Percentiles rank a stretch among this genome's conserved stretches.
These are phyloP conservation scores for Drosophila rubida DNA, from an alignment of 2,888 invertebrate species.

Conservation along the genomic window DNA sequence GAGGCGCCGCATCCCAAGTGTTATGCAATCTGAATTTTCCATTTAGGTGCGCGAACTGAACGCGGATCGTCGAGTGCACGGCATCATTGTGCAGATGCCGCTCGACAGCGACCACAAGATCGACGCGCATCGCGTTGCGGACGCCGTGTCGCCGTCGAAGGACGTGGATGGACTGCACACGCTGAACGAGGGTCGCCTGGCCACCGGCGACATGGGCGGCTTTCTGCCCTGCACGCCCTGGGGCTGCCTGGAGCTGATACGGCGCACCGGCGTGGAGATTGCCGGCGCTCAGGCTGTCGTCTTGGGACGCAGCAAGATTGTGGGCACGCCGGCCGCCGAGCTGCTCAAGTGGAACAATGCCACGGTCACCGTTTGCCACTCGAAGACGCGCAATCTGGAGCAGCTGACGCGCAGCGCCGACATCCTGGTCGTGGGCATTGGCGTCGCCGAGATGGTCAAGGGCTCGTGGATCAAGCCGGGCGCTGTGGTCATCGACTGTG, in stretches of 20 bases:
- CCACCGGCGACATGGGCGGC: slow-evolving; percentile 94
- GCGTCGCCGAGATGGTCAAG: slow-evolving; percentile 94
- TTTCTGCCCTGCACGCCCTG: slow-evolving; percentile 98
- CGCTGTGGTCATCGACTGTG: slow-evolving; percentile 99
- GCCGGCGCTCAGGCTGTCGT: slow-evolving; percentile 96
- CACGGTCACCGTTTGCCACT: slow-evolving; percentile 98
- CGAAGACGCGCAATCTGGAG: slow-evolving; percentile 93
- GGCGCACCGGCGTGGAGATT: slow-evolving; percentile 90
- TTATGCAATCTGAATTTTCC: slow-evolving; percentile 1
- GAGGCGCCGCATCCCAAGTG: neutral
- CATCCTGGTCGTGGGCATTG: slow-evolving; percentile 98
- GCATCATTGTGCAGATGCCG: slow-evolving; percentile 98
- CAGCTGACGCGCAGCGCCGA: slow-evolving; percentile 93
- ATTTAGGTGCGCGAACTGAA: slow-evolving; percentile 87
- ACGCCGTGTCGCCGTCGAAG: slow-evolving; percentile 94
- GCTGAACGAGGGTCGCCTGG: slow-evolving; percentile 96
- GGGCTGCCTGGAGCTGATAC: slow-evolving; percentile 93
- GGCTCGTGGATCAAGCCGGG: slow-evolving; percentile 99
- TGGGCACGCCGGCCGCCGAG: slow-evolving; percentile 97
- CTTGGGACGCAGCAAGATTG: slow-evolving; percentile 98
- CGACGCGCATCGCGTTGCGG: slow-evolving; percentile 94
- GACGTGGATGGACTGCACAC: slow-evolving; percentile 98
- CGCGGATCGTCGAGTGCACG: slow-evolving; percentile 93
- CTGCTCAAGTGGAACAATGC: slow-evolving; percentile 98
- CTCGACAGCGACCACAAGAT: slow-evolving; percentile 93